Evolutionary conservation across 2,797 vertebrate genomes (phyloP).

Genomic region (Acomys russatus): DNA sequence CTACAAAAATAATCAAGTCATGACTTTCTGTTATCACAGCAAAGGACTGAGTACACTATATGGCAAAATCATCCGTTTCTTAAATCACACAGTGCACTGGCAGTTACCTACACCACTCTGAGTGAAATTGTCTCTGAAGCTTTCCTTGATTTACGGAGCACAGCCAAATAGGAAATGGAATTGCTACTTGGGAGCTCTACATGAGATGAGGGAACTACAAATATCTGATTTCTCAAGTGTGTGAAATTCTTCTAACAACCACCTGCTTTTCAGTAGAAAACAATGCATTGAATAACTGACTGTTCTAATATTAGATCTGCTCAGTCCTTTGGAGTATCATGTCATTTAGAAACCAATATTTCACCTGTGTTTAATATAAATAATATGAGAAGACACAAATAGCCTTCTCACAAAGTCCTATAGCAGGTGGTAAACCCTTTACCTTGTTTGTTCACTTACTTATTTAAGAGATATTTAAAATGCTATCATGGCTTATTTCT

Average conservation of each 20-base stretch:
- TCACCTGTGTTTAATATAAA: slow-evolving; percentile 39
- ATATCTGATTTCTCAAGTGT: slow-evolving; percentile 51
- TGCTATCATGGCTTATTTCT: neutral
- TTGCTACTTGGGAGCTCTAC: neutral
- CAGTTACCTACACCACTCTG: neutral
- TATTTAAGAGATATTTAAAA: neutral
- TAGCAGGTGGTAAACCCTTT: neutral
- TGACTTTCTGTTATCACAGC: neutral
- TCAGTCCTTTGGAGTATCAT: neutral
- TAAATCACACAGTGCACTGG: neutral
- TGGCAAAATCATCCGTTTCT: neutral
- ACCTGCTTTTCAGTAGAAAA: slow-evolving; percentile 32
- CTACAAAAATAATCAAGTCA: neutral
- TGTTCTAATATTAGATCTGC: neutral
- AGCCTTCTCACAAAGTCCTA: neutral
- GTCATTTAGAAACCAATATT: slow-evolving; percentile 32
- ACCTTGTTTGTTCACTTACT: neutral
- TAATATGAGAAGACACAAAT: neutral
- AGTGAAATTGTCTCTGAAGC: slow-evolving; percentile 18
- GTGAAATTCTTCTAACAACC: slow-evolving; percentile 41
- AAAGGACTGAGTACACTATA: neutral
- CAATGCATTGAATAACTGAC: slow-evolving; percentile 33
- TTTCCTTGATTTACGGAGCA: slow-evolving; percentile 50
- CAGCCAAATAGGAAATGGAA: slow-evolving; percentile 42
- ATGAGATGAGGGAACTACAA: neutral